Evolutionary conservation across 2,113 vertebrate species (phyloP).

Genomic region (Platycercus adscitus): DNA sequence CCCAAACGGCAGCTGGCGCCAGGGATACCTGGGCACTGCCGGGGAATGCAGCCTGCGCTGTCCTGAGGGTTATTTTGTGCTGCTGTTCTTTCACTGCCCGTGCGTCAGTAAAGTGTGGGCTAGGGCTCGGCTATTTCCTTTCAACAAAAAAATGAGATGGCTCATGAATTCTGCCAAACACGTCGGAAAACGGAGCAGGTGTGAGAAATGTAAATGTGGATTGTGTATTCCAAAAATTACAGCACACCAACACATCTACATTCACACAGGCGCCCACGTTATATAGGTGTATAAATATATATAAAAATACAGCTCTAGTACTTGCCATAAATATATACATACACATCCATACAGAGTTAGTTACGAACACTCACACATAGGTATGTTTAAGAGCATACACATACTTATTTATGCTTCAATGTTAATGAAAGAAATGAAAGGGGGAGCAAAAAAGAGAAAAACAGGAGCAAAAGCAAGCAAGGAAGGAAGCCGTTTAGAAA

Average conservation of each 20-base stretch:
- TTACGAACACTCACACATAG: not conserved
- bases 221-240: not conserved
- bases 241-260: not conserved
- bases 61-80: not conserved
- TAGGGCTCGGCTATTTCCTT: not conserved
- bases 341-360: not conserved
- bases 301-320: not conserved
- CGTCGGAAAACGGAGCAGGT: not conserved
- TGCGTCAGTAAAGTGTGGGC: not conserved
- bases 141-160: not conserved
- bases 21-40: not conserved
- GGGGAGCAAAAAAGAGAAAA: not conserved
- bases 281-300: not conserved
- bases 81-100: not conserved
- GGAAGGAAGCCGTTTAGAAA: constrained; percentile 1
- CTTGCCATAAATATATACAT: not conserved
- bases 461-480: not conserved
- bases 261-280: not conserved
- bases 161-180: not conserved
- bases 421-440: not conserved
- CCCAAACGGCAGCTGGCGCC: not conserved
- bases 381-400: not conserved
- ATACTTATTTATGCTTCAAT: not conserved
- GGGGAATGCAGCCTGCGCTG: not conserved
- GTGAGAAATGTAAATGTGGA: not conserved